Percentiles rank a stretch among this genome's conserved stretches.
Conservation (phyloP, 2,888 invertebrate species). For the Venustoraphidia nigricollis region DNA sequence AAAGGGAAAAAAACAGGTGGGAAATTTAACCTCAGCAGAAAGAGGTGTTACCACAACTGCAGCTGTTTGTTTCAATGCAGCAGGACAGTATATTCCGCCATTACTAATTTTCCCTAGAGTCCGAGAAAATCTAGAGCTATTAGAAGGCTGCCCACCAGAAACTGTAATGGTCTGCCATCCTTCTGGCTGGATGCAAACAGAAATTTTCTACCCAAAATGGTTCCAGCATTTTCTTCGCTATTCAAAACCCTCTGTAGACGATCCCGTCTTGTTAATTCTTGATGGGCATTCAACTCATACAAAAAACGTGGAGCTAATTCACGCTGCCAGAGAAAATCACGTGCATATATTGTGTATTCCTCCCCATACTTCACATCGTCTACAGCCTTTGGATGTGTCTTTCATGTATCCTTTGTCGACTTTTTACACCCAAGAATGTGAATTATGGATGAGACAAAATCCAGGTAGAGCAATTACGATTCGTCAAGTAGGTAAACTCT, state of each 20-base stretch:
- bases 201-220: constrained; percentile 9
- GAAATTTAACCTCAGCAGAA: constrained; percentile 3
- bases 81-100: no score
- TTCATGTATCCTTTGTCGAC: constrained; percentile 7
- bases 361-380: neutral
- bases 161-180: constrained; percentile 9
- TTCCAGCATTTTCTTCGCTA: neutral
- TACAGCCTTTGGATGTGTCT: constrained; percentile 6
- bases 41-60: no score
- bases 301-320: constrained; percentile 4
- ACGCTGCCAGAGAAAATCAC: constrained; percentile 7
- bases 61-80: no score
- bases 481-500: constrained; percentile 4
- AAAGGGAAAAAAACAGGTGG: constrained; percentile 16
- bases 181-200: constrained; percentile 9
- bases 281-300: constrained; percentile 10
- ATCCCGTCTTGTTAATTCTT: constrained; percentile 7
- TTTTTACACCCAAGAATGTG: constrained; percentile 2
- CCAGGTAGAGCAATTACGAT: constrained; percentile 7
- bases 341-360: constrained; percentile 6
- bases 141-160: constrained; percentile 8
- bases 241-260: constrained; percentile 2
- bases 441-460: constrained; percentile 4
- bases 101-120: constrained; percentile 5
- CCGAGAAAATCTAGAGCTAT: constrained; percentile 8